Base-by-base conservation (phyloP, 2,888 invertebrate species). In the Aleiodes alternator region DNA sequence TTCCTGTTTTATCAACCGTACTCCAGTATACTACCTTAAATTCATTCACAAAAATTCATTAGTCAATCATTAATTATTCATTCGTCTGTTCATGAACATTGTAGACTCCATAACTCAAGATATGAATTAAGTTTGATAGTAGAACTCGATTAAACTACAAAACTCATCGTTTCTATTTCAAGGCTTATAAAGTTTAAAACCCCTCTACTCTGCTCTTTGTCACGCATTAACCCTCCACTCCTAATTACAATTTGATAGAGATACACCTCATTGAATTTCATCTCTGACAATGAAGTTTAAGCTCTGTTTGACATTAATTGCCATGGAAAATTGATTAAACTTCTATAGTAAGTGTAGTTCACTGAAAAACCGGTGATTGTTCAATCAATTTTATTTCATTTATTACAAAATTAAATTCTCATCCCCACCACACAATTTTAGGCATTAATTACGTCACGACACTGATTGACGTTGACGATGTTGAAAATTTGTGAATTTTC, bases 141-240 rank as follows among this genome's bases (percentile, higher is more conserved):
- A 4, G 31, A 59, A 59, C 59, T 38, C 34, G 34, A 59, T 59
- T 59, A 59, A 12, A 59, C n/a, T 7, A 59, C 34, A n/a, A 34
- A 59, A 7, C 43, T 43, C 43, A 43, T 43, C 9, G 34, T 59
- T n/a, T 4, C 34, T 59, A 59, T 34, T 6, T 38, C 5, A 3
- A 59, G 14, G 59, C n/a, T 59, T 34, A n/a, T n/a, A 11, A 59
- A 59, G 34, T 38, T 34, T 59, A n/a, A 57, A 23, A 12, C 16
- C 29, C 12, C 23, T 11, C 12, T 31, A 9, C 9, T 5, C 43
- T 43, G 43, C 9, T 43, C 43, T 43, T 43, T 43, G 43, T 43
- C 43, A 43, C 43, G 43, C 43, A 43, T 43, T 43, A 43, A 43
- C 43, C 43, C 11, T 43, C 4, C 3, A 8, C 43, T 43, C 43